Evolutionary conservation across 1,140 invertebrate genomes (phyloP).

Genomic region (Hypothenemus hampei): DNA sequence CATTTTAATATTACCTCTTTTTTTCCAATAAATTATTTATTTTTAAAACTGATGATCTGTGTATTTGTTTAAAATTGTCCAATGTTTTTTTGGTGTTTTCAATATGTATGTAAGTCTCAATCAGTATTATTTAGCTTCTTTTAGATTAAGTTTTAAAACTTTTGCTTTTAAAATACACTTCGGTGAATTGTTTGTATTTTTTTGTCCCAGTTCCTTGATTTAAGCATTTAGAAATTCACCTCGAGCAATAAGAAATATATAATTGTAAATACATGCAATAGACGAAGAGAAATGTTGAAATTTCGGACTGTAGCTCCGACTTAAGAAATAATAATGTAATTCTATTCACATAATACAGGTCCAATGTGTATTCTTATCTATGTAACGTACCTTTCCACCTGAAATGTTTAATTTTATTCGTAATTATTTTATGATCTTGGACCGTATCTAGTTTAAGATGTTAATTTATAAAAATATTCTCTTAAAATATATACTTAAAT

Average conservation of each 20-base stretch:
- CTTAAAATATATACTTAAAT: conserved; percentile 37
- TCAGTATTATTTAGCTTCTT: conserved; percentile 28
- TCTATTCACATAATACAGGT: conserved; percentile 25
- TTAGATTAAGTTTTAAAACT: conserved; percentile 5
- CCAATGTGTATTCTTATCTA: conserved; percentile 28
- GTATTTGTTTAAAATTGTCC: no score
- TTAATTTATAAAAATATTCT: conserved; percentile 36
- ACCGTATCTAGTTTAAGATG: conserved; percentile 31
- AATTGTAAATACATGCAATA: conserved; percentile 40
- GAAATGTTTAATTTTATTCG: conserved; percentile 28
- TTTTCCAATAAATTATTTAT: neutral
- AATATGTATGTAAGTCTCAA: conserved; percentile 13
- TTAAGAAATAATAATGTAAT: conserved; percentile 20
- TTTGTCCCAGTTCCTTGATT: no score
- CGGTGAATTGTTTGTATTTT: no score
- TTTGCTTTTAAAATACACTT: no score
- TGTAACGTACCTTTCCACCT: conserved; percentile 33
- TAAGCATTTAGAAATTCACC: no score
- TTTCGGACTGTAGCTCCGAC: conserved; percentile 13
- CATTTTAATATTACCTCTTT: neutral
- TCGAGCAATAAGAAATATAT: conserved; percentile 8
- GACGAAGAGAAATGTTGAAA: conserved; percentile 31
- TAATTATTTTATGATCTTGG: conserved; percentile 33
- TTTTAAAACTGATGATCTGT: conserved; percentile 5
- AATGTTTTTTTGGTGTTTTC: no score